Evolutionary conservation across 2,113 vertebrate species (phyloP), one percentile per base, ranked within the genome.

Genomic region (Aptenodytes patagonicus): DNA sequence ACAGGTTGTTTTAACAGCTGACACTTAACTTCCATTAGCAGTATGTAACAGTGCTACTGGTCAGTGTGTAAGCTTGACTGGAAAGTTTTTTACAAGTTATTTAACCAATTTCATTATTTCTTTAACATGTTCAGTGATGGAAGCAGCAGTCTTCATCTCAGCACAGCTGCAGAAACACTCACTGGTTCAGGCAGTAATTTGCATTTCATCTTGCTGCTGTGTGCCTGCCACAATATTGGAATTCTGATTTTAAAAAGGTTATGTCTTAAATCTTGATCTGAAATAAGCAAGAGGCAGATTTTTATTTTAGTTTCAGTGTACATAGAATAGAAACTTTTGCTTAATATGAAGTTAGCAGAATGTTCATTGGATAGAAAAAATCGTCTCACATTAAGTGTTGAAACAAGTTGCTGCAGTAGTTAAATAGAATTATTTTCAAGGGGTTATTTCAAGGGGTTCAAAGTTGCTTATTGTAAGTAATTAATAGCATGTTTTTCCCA

Each of bases 351-450:
- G 44, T 47, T 24, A 64, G 28, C 36, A 42, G 36, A 31, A 54
- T 51, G 9, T 70, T 89, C 36, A 46, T n/a, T 82, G 64, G 13
- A 18, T 81, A 64, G 47, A 77, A 93, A 40, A 25, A 13, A 46
- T 49, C 0, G 0, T 83, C 29, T 82, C 46, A 8, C n/a, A 6
- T 47, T 73, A 55, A 36, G 34, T 81, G 66, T 70, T 70, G 46
- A 86, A 93, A 46, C 17, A 83, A 86, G 40, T 84, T 87, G 47
- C 60, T 78, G 21, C 72, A 28, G 46, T 40, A 89, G 42, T 78
- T 87, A 78, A 90, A 36, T 68, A 31, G 24, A n/a, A 73, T 93
- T 86, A 83, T 91, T 92, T 94, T 94, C 54, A 69, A 49, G 70
- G 78, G 11, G 7, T 61, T 82, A 10, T 46, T 83, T 81, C 54